Evolutionary conservation across 1,140 invertebrate species (phyloP).

Genomic region (Cyclargus thomasi): DNA sequence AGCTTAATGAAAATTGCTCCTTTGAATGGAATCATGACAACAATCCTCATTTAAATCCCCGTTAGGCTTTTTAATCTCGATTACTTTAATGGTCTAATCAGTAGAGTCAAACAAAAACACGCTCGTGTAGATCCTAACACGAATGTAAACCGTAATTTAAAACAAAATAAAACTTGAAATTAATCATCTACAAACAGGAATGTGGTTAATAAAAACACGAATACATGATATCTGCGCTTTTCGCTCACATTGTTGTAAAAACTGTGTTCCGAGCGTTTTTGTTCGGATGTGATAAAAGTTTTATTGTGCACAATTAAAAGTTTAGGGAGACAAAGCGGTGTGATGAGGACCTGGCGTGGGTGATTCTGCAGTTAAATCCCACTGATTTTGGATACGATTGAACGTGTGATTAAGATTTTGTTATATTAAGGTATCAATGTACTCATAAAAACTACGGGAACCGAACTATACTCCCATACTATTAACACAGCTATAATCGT

Average conservation of each 20-base stretch:
- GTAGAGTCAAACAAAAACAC: too few species aligned
- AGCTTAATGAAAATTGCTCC: constrained; percentile 45
- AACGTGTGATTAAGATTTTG: background rate
- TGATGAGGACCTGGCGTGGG: constrained; percentile 22
- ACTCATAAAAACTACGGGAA: too few species aligned
- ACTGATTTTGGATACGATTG: background rate
- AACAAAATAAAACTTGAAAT: background rate
- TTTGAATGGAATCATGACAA: constrained; percentile 33
- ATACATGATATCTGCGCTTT: constrained; percentile 21
- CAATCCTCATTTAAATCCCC: constrained; percentile 27
- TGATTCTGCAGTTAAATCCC: constrained; percentile 4
- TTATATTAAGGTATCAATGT: too few species aligned
- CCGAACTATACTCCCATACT: too few species aligned
- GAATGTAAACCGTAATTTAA: background rate
- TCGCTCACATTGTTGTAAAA: constrained; percentile 30
- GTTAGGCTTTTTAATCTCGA: constrained; percentile 2
- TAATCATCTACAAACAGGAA: background rate
- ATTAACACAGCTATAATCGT: too few species aligned
- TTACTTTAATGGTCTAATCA: background rate
- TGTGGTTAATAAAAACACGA: background rate
- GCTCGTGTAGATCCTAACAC: background rate
- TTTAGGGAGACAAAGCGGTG: constrained; percentile 39
- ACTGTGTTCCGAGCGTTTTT: constrained; percentile 23
- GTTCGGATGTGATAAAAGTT: constrained; percentile 39
- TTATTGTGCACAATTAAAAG: constrained; percentile 54